phyloP scores from a whole-genome alignment of 2,888 invertebrate species.

The Drosophila melanosoma region DNA sequence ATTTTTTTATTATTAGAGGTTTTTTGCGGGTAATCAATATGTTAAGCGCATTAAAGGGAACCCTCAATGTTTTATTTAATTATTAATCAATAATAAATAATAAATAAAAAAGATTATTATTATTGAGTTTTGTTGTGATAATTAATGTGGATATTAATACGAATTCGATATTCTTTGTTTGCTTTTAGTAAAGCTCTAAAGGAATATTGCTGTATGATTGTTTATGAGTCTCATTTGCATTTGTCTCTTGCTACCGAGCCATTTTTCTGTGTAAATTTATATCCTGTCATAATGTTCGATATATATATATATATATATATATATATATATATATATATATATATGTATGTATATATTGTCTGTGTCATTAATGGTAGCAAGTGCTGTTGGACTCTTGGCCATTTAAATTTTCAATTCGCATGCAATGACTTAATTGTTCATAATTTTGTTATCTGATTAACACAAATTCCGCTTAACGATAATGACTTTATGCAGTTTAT shows the following conservation, averaged over 20 bases:
- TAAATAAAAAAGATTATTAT: neutral
- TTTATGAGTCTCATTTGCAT: conserved; percentile 56
- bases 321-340: too few species aligned
- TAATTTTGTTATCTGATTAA: conserved; percentile 81
- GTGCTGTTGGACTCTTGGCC: conserved; percentile 24
- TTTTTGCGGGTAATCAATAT: neutral
- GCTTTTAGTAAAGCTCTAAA: conserved; percentile 1
- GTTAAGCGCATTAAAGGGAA: neutral
- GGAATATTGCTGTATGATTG: conserved; percentile 23
- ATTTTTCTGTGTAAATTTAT: conserved; percentile 5
- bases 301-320: conserved; percentile 1
- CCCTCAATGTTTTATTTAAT: neutral
- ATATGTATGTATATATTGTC: neutral
- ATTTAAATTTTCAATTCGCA: conserved; percentile 80
- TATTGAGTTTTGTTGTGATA: neutral
- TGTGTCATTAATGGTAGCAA: conserved; percentile 54
- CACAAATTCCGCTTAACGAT: conserved; percentile 80
- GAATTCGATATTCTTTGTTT: neutral
- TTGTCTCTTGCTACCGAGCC: conserved; percentile 22
- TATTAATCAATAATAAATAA: neutral
- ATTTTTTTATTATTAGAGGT: neutral
- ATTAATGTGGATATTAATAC: neutral
- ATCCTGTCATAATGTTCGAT: conserved; percentile 22
- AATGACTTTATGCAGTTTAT: conserved; percentile 81
- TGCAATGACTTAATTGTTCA: conserved; percentile 81